Conservation (phyloP, 2,113 vertebrate genomes). For the Microcebus lehilahytsara region DNA sequence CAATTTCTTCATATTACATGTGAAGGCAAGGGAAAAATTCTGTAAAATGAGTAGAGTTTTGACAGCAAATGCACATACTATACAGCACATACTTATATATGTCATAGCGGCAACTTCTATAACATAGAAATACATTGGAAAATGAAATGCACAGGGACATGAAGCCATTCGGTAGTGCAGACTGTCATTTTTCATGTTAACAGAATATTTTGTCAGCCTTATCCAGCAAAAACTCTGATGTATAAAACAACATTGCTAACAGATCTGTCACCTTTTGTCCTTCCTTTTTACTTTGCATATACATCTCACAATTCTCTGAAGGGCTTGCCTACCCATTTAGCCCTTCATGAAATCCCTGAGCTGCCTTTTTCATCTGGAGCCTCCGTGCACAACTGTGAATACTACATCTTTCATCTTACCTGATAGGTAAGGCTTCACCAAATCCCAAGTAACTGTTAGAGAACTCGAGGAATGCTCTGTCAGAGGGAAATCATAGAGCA, state of each 20-base stretch:
- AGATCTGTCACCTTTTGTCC: slow-evolving; percentile 35
- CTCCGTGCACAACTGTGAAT: slow-evolving; percentile 45
- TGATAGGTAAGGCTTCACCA: slow-evolving; percentile 65
- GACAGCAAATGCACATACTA: background rate
- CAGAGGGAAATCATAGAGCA: slow-evolving; percentile 74
- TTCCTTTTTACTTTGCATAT: slow-evolving; percentile 56
- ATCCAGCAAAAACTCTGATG: slow-evolving; percentile 34
- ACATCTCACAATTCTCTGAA: slow-evolving; percentile 63
- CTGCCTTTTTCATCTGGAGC: slow-evolving; percentile 63
- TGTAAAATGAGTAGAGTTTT: slow-evolving; percentile 41
- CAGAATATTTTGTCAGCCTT: slow-evolving; percentile 67
- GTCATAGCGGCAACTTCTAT: slow-evolving; percentile 52
- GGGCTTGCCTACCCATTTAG: slow-evolving; percentile 62
- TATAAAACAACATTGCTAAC: slow-evolving; percentile 55
- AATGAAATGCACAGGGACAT: slow-evolving; percentile 61
- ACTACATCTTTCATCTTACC: slow-evolving; percentile 65
- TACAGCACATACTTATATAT: background rate
- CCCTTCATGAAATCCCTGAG: slow-evolving; percentile 49
- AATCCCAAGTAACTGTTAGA: slow-evolving; percentile 61
- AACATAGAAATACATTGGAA: slow-evolving; percentile 52
- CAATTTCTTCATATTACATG: slow-evolving; percentile 27
- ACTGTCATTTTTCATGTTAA: slow-evolving; percentile 76
- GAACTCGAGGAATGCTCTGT: slow-evolving; percentile 57
- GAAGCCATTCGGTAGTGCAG: slow-evolving; percentile 65
- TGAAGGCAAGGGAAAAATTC: background rate